A percentile compares a stretch with the other conserved stretches of the same genome.
Conservation (phyloP, 2,888 invertebrate genomes). For the Melanostoma mellinum region DNA sequence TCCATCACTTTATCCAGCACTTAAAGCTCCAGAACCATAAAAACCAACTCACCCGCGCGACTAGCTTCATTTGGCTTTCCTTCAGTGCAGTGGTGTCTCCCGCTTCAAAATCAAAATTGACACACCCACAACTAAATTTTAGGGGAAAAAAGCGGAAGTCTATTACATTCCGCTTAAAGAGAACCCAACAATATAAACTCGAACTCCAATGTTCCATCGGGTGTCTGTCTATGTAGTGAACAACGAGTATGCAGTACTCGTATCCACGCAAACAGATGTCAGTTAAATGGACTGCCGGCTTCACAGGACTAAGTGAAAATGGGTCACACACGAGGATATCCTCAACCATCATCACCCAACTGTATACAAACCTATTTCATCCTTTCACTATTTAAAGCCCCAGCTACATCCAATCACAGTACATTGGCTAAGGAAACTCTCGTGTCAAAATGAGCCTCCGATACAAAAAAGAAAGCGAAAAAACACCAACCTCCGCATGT, state of each 20-base stretch:
- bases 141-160: slow-evolving; percentile 48
- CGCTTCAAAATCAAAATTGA: slow-evolving; percentile 7
- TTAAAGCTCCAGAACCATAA: background rate
- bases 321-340: slow-evolving; percentile 59
- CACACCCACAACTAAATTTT: slow-evolving; percentile 33
- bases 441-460: slow-evolving; percentile 10
- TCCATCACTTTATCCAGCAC: slow-evolving; percentile 3
- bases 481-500: slow-evolving; percentile 9
- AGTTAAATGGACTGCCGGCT: slow-evolving; percentile 62
- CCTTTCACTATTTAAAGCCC: background rate
- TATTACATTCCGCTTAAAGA: slow-evolving; percentile 46
- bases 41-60: background rate
- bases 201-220: slow-evolving; percentile 8
- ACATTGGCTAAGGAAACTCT: slow-evolving; percentile 2
- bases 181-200: slow-evolving; percentile 18
- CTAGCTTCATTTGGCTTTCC: background rate
- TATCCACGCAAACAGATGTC: slow-evolving; percentile 59
- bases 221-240: slow-evolving; percentile 23
- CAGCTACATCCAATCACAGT: background rate
- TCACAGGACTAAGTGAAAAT: slow-evolving; percentile 58
- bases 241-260: slow-evolving; percentile 10
- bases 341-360: slow-evolving; percentile 39
- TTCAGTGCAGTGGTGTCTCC: slow-evolving; percentile 6
- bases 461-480: no score
- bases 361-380: background rate